These are phyloP conservation scores for Parnassius glacialis DNA, from an alignment of 2,888 invertebrate genomes.

Conservation along the genomic window DNA sequence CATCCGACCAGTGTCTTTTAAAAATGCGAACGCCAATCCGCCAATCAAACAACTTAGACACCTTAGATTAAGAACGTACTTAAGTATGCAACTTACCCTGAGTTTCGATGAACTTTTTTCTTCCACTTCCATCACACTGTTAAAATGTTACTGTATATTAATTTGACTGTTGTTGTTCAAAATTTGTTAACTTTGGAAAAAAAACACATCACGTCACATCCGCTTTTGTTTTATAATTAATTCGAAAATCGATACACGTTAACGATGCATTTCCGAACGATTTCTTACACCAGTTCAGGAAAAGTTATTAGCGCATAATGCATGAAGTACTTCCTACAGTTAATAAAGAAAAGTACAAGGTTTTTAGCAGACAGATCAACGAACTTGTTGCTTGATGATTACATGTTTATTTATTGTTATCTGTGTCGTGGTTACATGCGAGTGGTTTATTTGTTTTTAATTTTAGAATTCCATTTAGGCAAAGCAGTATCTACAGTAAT, in stretches of 20 bases:
- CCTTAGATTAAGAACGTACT: too few species aligned
- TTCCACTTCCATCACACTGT: too few species aligned
- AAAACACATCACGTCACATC: conserved; percentile 8
- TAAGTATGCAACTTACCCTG: too few species aligned
- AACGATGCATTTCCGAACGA: conserved; percentile 14
- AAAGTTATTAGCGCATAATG: conserved; percentile 15
- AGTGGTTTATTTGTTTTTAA: background rate
- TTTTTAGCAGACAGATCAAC: conserved; percentile 12
- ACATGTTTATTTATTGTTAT: background rate
- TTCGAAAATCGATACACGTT: conserved; percentile 12
- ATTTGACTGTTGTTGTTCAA: too few species aligned
- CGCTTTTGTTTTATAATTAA: conserved; percentile 2
- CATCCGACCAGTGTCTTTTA: too few species aligned
- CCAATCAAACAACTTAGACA: too few species aligned
- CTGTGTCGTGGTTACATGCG: background rate
- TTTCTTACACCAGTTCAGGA: conserved; percentile 15
- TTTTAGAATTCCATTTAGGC: too few species aligned
- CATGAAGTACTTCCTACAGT: conserved; percentile 15
- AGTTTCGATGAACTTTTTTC: too few species aligned
- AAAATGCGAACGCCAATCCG: too few species aligned
- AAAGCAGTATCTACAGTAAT: too few species aligned
- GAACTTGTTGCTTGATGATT: background rate
- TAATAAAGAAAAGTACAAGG: conserved; percentile 1
- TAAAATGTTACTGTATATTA: too few species aligned
- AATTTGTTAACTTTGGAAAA: too few species aligned